Conservation (phyloP, 2,797 vertebrate genomes). For the Clamator glandarius region DNA sequence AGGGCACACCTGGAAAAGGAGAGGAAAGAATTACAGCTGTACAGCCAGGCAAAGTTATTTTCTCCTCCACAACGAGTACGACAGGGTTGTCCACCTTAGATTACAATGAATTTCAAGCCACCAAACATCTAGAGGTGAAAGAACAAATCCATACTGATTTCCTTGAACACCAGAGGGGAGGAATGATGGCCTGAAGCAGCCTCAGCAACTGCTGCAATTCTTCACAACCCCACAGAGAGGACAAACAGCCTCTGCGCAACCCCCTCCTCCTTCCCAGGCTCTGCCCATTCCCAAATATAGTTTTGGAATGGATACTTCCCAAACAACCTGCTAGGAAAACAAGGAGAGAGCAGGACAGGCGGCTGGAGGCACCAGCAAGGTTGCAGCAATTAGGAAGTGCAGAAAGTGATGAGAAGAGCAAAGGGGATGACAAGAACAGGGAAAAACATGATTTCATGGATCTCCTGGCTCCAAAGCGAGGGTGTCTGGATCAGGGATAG, state of each 20-base stretch:
- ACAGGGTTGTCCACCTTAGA: background rate
- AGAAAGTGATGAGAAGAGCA: background rate
- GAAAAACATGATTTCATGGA: background rate
- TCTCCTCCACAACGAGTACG: background rate
- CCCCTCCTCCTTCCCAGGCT: background rate
- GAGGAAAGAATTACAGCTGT: background rate
- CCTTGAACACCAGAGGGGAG: background rate
- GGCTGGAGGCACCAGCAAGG: fast-evolving
- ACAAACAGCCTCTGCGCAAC: background rate
- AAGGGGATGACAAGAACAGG: fast-evolving
- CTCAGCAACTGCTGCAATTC: background rate
- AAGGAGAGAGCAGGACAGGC: background rate
- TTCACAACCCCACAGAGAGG: background rate
- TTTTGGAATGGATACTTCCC: background rate
- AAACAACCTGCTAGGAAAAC: background rate
- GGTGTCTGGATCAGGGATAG: background rate
- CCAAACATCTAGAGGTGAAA: fast-evolving
- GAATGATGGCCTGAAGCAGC: background rate
- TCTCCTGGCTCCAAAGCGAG: background rate
- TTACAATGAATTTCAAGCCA: background rate
- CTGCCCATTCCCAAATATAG: background rate
- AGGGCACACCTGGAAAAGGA: conserved; percentile 4
- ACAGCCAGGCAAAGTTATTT: background rate
- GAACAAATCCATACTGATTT: background rate
- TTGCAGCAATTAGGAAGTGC: background rate